These are phyloP conservation scores for Drosophila mimica DNA, from an alignment of 2,888 invertebrate genomes.

Conservation along the genomic window DNA sequence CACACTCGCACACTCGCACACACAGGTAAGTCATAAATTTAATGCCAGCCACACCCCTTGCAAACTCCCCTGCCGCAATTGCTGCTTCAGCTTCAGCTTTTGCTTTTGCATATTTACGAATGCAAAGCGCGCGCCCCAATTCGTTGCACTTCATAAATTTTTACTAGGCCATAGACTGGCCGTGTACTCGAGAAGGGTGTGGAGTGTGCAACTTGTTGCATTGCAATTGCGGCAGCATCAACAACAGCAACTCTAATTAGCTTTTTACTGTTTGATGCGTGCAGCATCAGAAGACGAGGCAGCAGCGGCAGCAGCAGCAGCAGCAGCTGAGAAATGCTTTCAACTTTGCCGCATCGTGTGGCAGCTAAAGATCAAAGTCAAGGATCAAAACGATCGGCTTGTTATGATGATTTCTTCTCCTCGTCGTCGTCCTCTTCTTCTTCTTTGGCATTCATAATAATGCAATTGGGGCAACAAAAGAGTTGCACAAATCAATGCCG, in stretches of 20 bases:
- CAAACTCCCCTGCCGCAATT: not conserved
- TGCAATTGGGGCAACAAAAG: slow-evolving; percentile 68
- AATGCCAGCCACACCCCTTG: slow-evolving; percentile 21
- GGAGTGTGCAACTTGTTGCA: slow-evolving; percentile 23
- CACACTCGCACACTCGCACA: not conserved
- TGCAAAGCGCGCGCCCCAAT: slow-evolving; percentile 65
- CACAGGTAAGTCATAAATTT: slow-evolving; percentile 49
- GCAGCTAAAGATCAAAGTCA: slow-evolving; percentile 80
- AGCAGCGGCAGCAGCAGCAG: slow-evolving; percentile 13
- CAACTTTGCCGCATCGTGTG: slow-evolving; percentile 71
- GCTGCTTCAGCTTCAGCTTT: slow-evolving; percentile 6
- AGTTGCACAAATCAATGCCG: slow-evolving; percentile 73
- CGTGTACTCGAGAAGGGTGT: not conserved
- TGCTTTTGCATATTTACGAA: slow-evolving; percentile 70
- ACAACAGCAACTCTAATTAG: slow-evolving; percentile 66
- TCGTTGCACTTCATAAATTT: slow-evolving; percentile 81
- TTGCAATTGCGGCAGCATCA: slow-evolving; percentile 39
- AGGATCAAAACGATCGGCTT: slow-evolving; percentile 76
- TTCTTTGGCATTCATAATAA: slow-evolving; percentile 69
- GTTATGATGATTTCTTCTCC: slow-evolving; percentile 73
- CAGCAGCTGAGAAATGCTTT: slow-evolving; percentile 62
- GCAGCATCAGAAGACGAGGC: slow-evolving; percentile 35
- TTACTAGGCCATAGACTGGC: slow-evolving; percentile 46
- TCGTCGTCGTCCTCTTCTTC: not conserved
- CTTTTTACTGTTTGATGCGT: slow-evolving; percentile 75